Evolutionary conservation across 30 jellyfish, hydroid and myxozoan species (phyloP).

Genomic region (Chironex yamaguchii): DNA sequence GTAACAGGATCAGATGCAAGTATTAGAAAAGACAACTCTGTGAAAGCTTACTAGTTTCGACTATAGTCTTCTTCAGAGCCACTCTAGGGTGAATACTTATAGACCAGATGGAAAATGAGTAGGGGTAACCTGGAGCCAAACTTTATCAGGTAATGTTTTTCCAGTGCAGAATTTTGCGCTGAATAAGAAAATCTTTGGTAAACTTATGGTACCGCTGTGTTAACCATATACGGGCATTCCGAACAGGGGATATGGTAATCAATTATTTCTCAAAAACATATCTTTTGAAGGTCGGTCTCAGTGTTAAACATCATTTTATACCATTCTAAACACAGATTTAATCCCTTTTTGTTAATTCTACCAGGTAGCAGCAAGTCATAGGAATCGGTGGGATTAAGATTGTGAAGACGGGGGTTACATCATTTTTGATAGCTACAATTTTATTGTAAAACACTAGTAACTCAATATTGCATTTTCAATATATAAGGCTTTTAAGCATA

Average conservation of each 20-base stretch:
- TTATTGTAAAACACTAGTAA: neutral
- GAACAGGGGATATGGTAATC: neutral
- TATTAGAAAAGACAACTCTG: too few relatives aligned
- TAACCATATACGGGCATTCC: slow-evolving; percentile 8
- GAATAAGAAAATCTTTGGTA: slow-evolving; percentile 19
- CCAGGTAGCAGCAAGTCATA: too few relatives aligned
- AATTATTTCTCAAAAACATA: slow-evolving; percentile 10
- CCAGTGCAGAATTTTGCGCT: slow-evolving; percentile 15
- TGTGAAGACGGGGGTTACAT: too few relatives aligned
- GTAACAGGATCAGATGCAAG: too few relatives aligned
- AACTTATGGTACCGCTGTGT: slow-evolving; percentile 22
- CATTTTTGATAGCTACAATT: neutral
- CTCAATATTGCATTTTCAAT: too few relatives aligned
- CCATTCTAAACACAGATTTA: neutral
- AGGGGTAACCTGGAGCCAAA: too few relatives aligned
- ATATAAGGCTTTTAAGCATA: too few relatives aligned
- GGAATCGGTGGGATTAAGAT: too few relatives aligned
- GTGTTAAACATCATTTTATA: neutral
- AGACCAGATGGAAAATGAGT: too few relatives aligned
- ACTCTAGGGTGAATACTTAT: too few relatives aligned
- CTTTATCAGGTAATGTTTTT: slow-evolving; percentile 6
- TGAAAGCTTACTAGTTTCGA: too few relatives aligned
- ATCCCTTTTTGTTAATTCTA: slow-evolving; percentile 1
- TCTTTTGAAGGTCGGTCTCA: neutral
- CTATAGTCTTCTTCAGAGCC: too few relatives aligned